Conservation (phyloP, 2,113 vertebrate species). For the Uria aalge region DNA sequence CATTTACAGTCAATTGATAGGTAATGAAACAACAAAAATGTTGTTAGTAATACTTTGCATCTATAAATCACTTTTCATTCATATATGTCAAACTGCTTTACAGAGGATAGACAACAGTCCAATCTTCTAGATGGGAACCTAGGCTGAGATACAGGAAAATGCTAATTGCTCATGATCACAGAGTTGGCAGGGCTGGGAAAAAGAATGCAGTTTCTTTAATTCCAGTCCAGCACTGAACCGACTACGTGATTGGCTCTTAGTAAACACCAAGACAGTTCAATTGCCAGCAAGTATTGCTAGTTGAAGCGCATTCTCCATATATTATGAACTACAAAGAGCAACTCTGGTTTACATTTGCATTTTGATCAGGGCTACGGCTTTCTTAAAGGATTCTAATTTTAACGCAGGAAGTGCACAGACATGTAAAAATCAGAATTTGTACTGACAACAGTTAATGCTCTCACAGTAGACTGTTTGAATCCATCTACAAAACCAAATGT, state of each 20-base stretch:
- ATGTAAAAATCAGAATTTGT: neutral
- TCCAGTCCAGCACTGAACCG: neutral
- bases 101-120: neutral
- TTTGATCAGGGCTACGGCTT: neutral
- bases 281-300: neutral
- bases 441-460: neutral
- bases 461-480: neutral
- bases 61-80: neutral
- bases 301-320: neutral
- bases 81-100: neutral
- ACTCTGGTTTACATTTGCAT: neutral
- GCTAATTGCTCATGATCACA: neutral
- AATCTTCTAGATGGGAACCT: neutral
- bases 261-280: neutral
- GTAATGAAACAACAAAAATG: neutral
- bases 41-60: neutral
- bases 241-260: neutral
- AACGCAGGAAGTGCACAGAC: neutral
- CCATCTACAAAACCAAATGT: neutral
- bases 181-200: neutral
- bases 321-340: neutral
- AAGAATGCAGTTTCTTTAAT: neutral
- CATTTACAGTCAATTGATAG: neutral
- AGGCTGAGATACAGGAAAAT: neutral
- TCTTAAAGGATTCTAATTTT: neutral